Evolutionary conservation across 2,113 vertebrate genomes (phyloP).

Genomic region (Acanthisitta chloris): DNA sequence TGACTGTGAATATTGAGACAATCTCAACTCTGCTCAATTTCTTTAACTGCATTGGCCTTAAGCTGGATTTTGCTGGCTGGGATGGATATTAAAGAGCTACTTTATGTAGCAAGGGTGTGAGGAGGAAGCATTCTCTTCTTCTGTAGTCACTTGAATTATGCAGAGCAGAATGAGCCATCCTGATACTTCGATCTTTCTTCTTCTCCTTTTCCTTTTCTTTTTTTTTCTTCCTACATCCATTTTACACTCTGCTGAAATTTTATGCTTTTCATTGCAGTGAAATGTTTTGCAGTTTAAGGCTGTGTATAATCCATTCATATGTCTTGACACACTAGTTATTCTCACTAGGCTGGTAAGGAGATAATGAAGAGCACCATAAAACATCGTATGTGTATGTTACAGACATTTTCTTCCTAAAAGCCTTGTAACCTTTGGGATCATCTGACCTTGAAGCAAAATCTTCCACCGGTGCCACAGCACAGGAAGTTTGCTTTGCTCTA

Average conservation of each 20-base stretch:
- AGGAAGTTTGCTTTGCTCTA: neutral
- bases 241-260: neutral
- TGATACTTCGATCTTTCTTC: neutral
- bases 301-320: neutral
- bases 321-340: neutral
- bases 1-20: neutral
- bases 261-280: neutral
- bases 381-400: rapidly evolving
- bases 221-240: neutral
- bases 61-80: neutral
- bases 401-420: neutral
- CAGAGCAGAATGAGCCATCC: neutral
- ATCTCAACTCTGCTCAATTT: neutral
- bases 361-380: neutral
- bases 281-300: neutral
- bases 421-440: neutral
- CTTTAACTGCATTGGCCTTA: neutral
- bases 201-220: neutral
- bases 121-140: neutral
- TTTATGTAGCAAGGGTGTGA: neutral
- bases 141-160: neutral
- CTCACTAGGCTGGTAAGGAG: neutral
- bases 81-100: neutral
- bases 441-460: slow-evolving; percentile 9
- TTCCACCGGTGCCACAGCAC: neutral